phyloP scores from a whole-genome alignment of 2,113 vertebrate species.

The Myanophis thanlyinensis region DNA sequence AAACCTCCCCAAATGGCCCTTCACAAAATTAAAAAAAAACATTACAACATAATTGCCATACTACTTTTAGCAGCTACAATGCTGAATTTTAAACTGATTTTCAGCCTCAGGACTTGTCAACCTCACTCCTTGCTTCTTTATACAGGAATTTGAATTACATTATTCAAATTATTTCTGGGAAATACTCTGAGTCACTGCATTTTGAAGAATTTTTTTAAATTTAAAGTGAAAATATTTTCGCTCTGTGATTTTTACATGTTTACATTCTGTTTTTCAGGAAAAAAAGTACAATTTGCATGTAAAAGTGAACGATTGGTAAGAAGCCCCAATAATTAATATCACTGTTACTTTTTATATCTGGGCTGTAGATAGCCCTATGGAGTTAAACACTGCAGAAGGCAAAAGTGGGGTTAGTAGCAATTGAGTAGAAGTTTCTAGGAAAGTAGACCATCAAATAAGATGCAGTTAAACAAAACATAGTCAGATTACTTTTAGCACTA shows the following conservation, averaged over 20 bases:
- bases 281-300: slow-evolving; percentile 73
- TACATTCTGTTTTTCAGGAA: slow-evolving; percentile 56
- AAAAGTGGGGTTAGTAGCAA: neutral
- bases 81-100: neutral
- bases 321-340: neutral
- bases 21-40: neutral
- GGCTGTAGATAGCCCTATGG: neutral
- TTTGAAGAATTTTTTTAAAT: neutral
- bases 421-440: neutral
- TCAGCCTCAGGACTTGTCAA: neutral
- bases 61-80: neutral
- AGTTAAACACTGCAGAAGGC: neutral
- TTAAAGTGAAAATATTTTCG: neutral
- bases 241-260: neutral
- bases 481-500: neutral
- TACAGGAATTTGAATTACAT: neutral
- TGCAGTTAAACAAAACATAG: neutral
- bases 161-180: neutral
- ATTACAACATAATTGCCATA: neutral
- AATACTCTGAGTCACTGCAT: neutral
- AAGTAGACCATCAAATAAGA: neutral
- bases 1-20: neutral
- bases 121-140: neutral
- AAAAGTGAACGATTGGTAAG: slow-evolving; percentile 73
- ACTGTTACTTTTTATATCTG: neutral